Conservation (phyloP, 2,888 invertebrate species). For the Nomada fucata region DNA sequence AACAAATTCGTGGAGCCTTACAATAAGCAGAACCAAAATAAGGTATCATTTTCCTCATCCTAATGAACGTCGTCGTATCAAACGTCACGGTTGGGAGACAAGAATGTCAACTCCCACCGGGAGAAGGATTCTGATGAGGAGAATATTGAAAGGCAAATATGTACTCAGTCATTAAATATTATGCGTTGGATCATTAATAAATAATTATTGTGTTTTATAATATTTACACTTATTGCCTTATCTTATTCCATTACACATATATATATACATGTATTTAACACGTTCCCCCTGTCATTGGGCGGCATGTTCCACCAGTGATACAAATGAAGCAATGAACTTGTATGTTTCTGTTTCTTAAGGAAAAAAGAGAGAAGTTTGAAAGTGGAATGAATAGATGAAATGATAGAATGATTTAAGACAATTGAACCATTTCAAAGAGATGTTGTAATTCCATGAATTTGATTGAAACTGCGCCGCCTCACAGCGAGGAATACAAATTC, state of each 20-base stretch:
- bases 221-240: neutral
- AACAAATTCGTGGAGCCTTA: conserved; percentile 72
- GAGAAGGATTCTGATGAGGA: conserved; percentile 90
- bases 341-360: too few relatives aligned
- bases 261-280: neutral
- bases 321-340: too few relatives aligned
- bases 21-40: conserved; percentile 84
- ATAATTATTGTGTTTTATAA: conserved; percentile 17
- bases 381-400: too few relatives aligned
- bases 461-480: too few relatives aligned
- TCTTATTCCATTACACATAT: neutral
- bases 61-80: conserved; percentile 89
- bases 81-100: conserved; percentile 89
- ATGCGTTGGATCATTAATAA: conserved; percentile 18
- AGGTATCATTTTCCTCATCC: conserved; percentile 91
- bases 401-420: too few relatives aligned
- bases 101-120: conserved; percentile 90
- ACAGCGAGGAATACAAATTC: too few relatives aligned
- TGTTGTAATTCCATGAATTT: neutral
- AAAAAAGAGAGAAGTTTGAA: too few relatives aligned
- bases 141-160: conserved; percentile 90
- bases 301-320: too few relatives aligned
- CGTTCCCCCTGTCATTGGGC: too few relatives aligned
- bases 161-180: conserved; percentile 88
- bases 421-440: too few relatives aligned